Conservation (phyloP, 1,140 invertebrate species). For the Aphidius ervi region DNA sequence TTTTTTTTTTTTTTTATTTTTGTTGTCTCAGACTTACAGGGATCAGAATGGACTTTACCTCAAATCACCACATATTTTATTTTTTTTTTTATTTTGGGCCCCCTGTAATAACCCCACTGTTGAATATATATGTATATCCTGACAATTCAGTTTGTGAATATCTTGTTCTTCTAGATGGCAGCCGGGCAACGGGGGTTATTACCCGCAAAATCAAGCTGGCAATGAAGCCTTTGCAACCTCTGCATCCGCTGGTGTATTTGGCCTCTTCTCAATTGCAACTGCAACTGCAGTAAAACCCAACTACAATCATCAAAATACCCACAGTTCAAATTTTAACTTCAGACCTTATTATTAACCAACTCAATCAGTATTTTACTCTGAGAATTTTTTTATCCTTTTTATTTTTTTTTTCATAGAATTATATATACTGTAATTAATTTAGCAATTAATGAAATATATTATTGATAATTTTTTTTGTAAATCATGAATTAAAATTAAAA, state of each 20-base stretch:
- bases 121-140: slow-evolving; percentile 1
- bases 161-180: slow-evolving; percentile 21
- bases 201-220: slow-evolving; percentile 18
- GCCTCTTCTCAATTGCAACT: too few relatives aligned
- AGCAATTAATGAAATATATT: too few relatives aligned
- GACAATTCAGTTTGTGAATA: slow-evolving; percentile 13
- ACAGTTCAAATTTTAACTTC: slow-evolving; percentile 36
- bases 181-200: slow-evolving; percentile 27
- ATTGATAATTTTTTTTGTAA: too few relatives aligned
- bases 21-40: too few relatives aligned
- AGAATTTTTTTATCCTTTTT: too few relatives aligned
- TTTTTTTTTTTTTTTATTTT: background rate
- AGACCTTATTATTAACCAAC: slow-evolving; percentile 33
- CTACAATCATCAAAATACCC: slow-evolving; percentile 30
- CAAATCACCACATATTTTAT: background rate
- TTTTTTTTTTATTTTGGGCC: background rate
- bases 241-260: slow-evolving; percentile 32
- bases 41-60: slow-evolving; percentile 1
- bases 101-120: slow-evolving; percentile 5
- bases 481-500: too few relatives aligned
- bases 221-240: slow-evolving; percentile 30
- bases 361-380: slow-evolving; percentile 25
- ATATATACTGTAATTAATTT: too few relatives aligned
- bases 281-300: too few relatives aligned
- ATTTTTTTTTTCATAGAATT: too few relatives aligned